Evolutionary conservation across 2,888 invertebrate species (phyloP).

Genomic region (Arctia plantaginis): DNA sequence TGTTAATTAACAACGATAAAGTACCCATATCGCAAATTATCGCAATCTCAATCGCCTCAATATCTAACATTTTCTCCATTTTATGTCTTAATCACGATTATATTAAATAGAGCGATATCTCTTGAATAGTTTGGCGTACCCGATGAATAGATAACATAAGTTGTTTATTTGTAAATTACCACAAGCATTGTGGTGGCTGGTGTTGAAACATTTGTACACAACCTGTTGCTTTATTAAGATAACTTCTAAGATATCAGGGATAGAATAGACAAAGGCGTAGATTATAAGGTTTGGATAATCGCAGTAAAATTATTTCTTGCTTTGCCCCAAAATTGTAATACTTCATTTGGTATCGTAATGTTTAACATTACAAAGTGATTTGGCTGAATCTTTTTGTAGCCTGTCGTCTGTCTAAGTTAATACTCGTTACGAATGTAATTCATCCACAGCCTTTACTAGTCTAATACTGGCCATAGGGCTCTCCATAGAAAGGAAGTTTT

Average conservation of each 20-base stretch:
- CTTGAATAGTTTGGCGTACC: slow-evolving; percentile 14
- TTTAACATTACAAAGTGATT: too few relatives aligned
- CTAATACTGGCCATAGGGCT: too few relatives aligned
- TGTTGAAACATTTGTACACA: slow-evolving; percentile 57
- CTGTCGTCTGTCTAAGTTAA: too few relatives aligned
- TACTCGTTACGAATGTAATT: too few relatives aligned
- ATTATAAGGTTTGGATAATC: not conserved
- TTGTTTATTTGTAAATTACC: slow-evolving; percentile 51
- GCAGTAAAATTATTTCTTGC: not conserved
- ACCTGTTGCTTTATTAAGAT: slow-evolving; percentile 49
- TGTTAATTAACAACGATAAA: not conserved
- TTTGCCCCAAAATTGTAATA: too few relatives aligned
- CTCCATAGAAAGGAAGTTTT: too few relatives aligned
- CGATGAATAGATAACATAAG: slow-evolving; percentile 28
- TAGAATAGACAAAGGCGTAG: slow-evolving; percentile 30
- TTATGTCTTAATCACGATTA: slow-evolving; percentile 2
- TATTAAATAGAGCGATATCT: slow-evolving; percentile 18
- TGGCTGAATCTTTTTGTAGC: too few relatives aligned
- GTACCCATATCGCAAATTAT: not conserved
- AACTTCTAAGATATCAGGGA: slow-evolving; percentile 39
- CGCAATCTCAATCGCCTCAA: slow-evolving; percentile 1
- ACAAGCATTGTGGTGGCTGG: slow-evolving; percentile 32
- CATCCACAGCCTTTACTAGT: too few relatives aligned
- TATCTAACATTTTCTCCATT: not conserved
- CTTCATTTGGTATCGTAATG: too few relatives aligned